Evolutionary conservation across 2,888 invertebrate genomes (phyloP), one percentile per base, ranked within the genome.

Genomic region (Apamea anceps): DNA sequence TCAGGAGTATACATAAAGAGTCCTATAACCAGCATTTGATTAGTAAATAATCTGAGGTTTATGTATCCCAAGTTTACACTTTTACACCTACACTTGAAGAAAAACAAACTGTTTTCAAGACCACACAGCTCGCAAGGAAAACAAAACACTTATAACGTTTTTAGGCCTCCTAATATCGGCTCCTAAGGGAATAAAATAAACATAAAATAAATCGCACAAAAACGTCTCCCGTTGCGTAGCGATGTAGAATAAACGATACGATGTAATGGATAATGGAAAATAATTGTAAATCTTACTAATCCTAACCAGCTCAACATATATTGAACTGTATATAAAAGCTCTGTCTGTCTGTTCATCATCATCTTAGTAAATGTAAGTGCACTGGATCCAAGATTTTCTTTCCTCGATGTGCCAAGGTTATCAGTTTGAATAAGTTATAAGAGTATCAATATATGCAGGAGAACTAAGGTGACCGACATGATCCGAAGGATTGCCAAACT

Each of bases 161-260:
- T 60, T 48, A 72, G 12, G 10, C 15, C 32, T 73, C 48, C 48
- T 70, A 71, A 81, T 71, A 77, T n/a, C 63, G 28, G 3, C 32
- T 71, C 63, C 13, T 37, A 37, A 42, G 63, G 42, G 79, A 79
- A 86, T 78, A 84, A 86, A 84, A 86, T 84, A 81, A 81, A 71
- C 82, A 84, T 86, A 79, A 87, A 77, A 72, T 79, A 32, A 77
- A 79, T 73, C 45, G 45, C 25, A 77, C 75, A 73, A 79, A 81
- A 81, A 85, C 72, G 60, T 75, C 66, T 63, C 71, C 42, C 57
- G 63, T 73, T 72, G 70, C 72, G 45, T 75, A 77, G 80, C 72
- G 72, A 87, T 80, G 71, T 66, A 80, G 67, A 84, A 81, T 73
- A 72, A 75, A 84, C 72, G 79, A 79, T 75, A 67, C 77, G 66